Conservation (phyloP, 1,140 invertebrate genomes). For the Latrodectus geometricus region DNA sequence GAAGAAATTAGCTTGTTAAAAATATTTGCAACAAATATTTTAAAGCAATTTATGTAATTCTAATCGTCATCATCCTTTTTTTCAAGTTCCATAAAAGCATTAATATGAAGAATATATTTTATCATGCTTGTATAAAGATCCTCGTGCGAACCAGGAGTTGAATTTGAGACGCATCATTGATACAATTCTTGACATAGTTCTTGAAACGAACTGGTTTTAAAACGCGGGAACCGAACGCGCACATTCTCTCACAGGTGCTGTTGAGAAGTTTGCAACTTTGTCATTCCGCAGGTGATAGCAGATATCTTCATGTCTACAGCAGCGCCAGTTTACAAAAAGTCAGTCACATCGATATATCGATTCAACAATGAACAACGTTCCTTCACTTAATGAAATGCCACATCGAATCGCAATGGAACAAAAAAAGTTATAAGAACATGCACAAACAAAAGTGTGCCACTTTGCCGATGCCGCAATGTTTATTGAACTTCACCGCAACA, state of each 20-base stretch:
- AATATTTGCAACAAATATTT: no score
- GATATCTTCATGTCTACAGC: not conserved
- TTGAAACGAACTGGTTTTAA: no score
- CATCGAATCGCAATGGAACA: not conserved
- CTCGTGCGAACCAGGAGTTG: no score
- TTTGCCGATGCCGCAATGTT: not conserved
- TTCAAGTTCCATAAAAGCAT: no score
- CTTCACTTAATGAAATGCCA: conserved; percentile 42
- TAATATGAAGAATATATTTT: no score
- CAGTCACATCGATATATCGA: conserved; percentile 30
- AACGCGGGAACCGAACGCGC: not conserved
- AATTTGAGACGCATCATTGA: no score
- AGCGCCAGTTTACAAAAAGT: conserved; percentile 1
- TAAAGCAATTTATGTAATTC: no score
- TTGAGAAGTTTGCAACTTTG: not conserved
- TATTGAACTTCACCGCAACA: not conserved
- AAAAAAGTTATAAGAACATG: conserved; percentile 10
- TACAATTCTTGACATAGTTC: no score
- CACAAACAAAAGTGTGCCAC: not conserved
- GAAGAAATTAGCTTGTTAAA: no score
- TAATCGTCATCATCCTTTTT: no score
- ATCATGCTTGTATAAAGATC: no score
- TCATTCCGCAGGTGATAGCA: not conserved
- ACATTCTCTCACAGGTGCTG: not conserved
- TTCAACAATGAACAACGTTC: conserved; percentile 3